Evolutionary conservation across 2,888 invertebrate species (phyloP).

Genomic region (Incurvaria masculella): DNA sequence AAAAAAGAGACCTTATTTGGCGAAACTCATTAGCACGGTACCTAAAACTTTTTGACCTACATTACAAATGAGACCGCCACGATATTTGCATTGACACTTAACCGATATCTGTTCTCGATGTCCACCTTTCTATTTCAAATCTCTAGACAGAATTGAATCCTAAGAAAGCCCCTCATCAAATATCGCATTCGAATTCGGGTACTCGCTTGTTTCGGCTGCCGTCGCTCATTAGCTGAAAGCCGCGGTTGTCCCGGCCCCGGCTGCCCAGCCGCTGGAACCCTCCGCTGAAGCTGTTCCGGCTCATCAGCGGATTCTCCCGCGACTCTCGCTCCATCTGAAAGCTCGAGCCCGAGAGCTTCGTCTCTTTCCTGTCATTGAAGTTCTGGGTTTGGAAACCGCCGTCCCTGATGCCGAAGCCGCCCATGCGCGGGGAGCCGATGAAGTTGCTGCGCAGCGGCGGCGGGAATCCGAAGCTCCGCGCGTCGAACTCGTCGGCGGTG

Average conservation of each 20-base stretch:
- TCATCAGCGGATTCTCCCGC: conserved; percentile 46
- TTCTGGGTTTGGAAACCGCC: conserved; percentile 42
- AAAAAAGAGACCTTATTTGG: too few species aligned
- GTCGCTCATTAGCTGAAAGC: conserved; percentile 45
- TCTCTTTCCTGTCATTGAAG: conserved; percentile 39
- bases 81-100: too few species aligned
- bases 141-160: too few species aligned
- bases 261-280: conserved; percentile 38
- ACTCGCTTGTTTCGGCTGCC: conserved; percentile 52
- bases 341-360: conserved; percentile 47
- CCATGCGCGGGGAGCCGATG: conserved; percentile 45
- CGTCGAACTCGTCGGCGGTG: conserved; percentile 36
- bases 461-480: conserved; percentile 38
- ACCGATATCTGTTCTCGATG: too few species aligned
- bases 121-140: too few species aligned
- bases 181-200: conserved; percentile 64
- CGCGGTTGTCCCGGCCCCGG: conserved; percentile 29
- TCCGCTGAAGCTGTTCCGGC: conserved; percentile 46
- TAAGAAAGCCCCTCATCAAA: too few species aligned
- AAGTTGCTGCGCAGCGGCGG: conserved; percentile 44
- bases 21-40: too few species aligned
- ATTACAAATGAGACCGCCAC: too few species aligned
- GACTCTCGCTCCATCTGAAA: conserved; percentile 43
- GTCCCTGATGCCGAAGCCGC: conserved; percentile 50
- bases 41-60: too few species aligned